Evolutionary conservation across 2,888 invertebrate species (phyloP), one percentile per base, ranked within the genome.

Genomic region (Netelia melanura): DNA sequence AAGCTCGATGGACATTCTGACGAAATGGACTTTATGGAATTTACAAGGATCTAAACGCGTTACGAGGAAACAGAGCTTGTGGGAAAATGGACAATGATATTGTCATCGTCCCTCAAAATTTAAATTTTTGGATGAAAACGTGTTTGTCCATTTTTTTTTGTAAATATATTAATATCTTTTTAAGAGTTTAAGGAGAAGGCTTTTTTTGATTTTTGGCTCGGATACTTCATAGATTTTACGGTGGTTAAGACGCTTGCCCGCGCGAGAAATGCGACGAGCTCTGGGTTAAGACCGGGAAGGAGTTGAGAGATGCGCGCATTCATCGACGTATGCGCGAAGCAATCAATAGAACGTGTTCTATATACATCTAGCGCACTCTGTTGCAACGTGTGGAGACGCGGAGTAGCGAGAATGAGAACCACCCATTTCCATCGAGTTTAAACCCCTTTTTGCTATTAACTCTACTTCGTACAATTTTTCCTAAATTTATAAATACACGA

Each of bases 291-390:
- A 65, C 25, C 48, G 21, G 38, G 72, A 61, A 71, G 62, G 44
- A 52, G 83, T 72, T 43, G 72, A 78, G 74, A 81, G 84, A 79
- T 86, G 84, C 84, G 86, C 81, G 65, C 78, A 79, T 81, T 84
- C 84, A 86, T 86, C 81, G 84, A 86, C 84, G 81, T 81, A 74
- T 84, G 81, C 86, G 86, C 86, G 62, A 54, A 84, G 78, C 77
- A 68, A 74, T 65, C 79, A 58, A 81, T 62, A 86, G 62, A 56
- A 43, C 64, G 52, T 70, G 43, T 54, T 25, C 58, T 77, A 44
- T 77, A 77, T 48, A 21, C 30, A 56, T 56, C n/a, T 11, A 48
- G 17, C 30, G 14, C 72, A 54, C 77, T 68, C 14, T 61, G 61
- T 5, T 17, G 17, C 54, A 38, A 23, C 21, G 44, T 38, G 76